Evolutionary conservation across 2,888 invertebrate species (phyloP).

Genomic region (Sarcophaga caerulescens): DNA sequence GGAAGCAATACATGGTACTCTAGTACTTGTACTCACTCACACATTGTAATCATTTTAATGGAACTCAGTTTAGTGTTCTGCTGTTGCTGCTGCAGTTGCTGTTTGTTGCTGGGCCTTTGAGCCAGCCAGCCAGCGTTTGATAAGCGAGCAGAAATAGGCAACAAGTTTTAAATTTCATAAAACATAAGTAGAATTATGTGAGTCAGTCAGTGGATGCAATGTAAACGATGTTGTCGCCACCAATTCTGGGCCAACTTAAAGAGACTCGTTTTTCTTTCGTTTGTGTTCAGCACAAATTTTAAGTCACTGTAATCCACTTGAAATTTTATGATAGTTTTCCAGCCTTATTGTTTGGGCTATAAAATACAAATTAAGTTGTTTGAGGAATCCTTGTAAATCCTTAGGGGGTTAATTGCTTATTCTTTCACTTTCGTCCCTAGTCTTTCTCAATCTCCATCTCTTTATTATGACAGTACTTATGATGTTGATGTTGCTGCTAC

Average conservation of each 20-base stretch:
- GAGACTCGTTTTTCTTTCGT: not conserved
- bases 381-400: slow-evolving; percentile 25
- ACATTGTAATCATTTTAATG: slow-evolving; percentile 54
- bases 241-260: not conserved
- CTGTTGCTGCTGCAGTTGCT: not conserved
- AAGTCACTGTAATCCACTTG: slow-evolving; percentile 24
- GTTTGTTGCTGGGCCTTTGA: slow-evolving; percentile 16
- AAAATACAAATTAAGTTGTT: slow-evolving; percentile 45
- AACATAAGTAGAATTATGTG: not conserved
- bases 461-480: no score
- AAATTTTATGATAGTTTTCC: not conserved
- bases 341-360: not conserved
- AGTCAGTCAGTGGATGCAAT: not conserved
- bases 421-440: not conserved
- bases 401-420: slow-evolving; percentile 22
- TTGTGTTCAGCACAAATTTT: slow-evolving; percentile 6
- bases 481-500: no score
- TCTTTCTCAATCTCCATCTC: not conserved
- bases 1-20: not conserved
- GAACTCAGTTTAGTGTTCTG: slow-evolving; percentile 7
- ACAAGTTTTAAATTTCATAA: slow-evolving; percentile 47
- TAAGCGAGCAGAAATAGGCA: slow-evolving; percentile 44
- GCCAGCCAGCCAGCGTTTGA: not conserved
- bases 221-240: not conserved
- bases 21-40: no score